Conservation (phyloP, 2,797 vertebrate species). For the Chrysocyon brachyurus region DNA sequence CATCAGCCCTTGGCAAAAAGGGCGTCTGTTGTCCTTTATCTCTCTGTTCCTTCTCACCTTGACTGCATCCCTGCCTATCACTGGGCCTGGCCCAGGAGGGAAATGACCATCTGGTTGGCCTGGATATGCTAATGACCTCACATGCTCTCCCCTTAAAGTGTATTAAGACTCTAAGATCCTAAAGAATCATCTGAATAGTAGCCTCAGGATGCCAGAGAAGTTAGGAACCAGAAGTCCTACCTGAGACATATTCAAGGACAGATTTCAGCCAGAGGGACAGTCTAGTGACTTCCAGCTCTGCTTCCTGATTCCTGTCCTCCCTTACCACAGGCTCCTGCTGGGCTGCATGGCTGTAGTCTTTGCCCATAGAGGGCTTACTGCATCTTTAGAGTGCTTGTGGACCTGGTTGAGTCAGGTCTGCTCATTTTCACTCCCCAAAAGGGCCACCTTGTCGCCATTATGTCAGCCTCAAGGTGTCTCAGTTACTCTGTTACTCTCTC, state of each 20-base stretch:
- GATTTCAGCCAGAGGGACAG: not conserved
- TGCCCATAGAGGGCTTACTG: not conserved
- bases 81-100: not conserved
- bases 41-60: not conserved
- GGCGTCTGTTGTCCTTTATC: not conserved
- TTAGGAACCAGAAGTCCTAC: not conserved
- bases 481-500: not conserved
- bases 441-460: not conserved
- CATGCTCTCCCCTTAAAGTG: too few relatives aligned
- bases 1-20: not conserved
- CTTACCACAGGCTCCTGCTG: not conserved
- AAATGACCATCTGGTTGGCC: not conserved
- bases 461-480: not conserved
- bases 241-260: not conserved
- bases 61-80: not conserved
- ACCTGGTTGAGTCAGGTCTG: not conserved
- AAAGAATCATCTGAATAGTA: not conserved
- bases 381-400: not conserved
- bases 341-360: not conserved
- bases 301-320: not conserved
- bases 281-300: too few relatives aligned
- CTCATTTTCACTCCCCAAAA: not conserved
- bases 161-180: not conserved
- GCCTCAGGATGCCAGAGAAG: not conserved
- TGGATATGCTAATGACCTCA: not conserved